Evolutionary conservation across 2,113 vertebrate species (phyloP).

Genomic region (Cinclus mexicanus): DNA sequence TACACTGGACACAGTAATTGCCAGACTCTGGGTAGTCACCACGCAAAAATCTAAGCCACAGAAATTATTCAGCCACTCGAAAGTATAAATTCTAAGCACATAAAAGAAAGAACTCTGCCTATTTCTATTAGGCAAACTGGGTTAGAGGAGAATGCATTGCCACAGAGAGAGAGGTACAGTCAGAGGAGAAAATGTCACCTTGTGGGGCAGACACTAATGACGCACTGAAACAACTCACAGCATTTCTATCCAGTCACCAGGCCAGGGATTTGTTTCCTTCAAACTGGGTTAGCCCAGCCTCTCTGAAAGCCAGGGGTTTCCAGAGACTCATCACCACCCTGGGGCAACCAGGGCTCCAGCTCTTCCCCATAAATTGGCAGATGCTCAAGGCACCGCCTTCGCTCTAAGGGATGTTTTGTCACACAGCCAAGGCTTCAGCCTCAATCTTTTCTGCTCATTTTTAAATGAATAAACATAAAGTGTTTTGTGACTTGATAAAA

Average conservation of each 20-base stretch:
- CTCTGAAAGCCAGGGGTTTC: background rate
- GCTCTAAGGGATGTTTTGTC: background rate
- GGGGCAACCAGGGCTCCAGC: background rate
- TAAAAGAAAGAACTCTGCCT: background rate
- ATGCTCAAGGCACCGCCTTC: background rate
- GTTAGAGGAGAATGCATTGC: background rate
- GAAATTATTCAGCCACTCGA: background rate
- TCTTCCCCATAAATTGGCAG: background rate
- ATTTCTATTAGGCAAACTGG: background rate
- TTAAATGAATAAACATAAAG: background rate
- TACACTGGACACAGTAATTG: too few species aligned
- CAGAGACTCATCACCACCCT: background rate
- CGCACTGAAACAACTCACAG: accelerated
- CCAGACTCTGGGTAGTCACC: background rate
- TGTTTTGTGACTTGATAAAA: background rate
- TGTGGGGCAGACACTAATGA: background rate
- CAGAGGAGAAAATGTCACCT: background rate
- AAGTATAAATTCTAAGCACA: background rate
- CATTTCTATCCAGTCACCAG: background rate
- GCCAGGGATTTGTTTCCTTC: background rate
- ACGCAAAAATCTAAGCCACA: background rate
- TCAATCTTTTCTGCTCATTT: background rate
- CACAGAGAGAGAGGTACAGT: background rate
- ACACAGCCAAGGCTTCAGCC: background rate
- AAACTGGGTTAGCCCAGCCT: background rate